Evolutionary conservation across 2,113 vertebrate genomes (phyloP).

Genomic region (Oreocharis arfaki): DNA sequence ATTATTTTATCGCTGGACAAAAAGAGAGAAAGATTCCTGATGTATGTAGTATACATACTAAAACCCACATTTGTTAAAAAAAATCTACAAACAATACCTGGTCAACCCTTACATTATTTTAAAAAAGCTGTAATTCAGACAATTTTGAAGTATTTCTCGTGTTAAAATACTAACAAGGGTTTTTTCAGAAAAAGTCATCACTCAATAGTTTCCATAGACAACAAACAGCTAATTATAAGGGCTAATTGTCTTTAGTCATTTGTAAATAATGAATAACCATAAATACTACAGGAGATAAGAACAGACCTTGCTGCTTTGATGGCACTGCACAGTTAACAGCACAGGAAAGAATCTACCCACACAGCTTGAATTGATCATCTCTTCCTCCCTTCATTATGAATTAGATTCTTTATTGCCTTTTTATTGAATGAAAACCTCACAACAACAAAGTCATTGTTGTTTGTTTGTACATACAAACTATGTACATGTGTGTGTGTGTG

Average conservation of each 20-base stretch:
- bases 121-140: background rate
- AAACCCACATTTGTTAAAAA: background rate
- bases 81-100: background rate
- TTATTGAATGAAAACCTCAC: conserved; percentile 26
- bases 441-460: background rate
- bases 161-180: background rate
- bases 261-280: background rate
- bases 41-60: background rate
- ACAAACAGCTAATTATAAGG: background rate
- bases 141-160: background rate
- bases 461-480: too few species aligned
- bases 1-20: background rate
- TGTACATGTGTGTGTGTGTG: too few species aligned
- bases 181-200: background rate
- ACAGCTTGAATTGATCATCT: background rate
- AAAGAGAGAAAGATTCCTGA: background rate
- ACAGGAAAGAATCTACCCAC: conserved; percentile 1
- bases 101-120: background rate
- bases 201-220: background rate
- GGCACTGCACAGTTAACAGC: background rate
- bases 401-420: background rate
- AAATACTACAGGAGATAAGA: background rate
- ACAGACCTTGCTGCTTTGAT: background rate
- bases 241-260: background rate
- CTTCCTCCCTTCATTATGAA: background rate